A percentile compares a stretch with the other conserved stretches of the same genome.
Evolutionary conservation across 2,888 invertebrate genomes (phyloP).

Genomic region (Leptopilina myrica): DNA sequence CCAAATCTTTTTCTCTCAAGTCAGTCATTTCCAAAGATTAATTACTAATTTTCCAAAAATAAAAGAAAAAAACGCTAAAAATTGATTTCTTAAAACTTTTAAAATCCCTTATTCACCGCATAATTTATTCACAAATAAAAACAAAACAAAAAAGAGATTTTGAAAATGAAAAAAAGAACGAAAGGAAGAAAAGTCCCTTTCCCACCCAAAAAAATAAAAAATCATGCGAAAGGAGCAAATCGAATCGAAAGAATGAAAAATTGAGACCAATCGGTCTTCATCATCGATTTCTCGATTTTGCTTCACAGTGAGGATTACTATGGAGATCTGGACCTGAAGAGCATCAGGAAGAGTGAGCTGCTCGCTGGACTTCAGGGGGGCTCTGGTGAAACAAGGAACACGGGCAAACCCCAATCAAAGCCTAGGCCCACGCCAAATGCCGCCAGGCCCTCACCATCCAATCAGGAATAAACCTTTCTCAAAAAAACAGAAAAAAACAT

Average conservation of each 20-base stretch:
- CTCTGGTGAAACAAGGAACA: conserved; percentile 79
- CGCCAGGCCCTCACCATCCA: conserved; percentile 73
- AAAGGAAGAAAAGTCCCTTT: conserved; percentile 29
- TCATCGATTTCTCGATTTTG: conserved; percentile 69
- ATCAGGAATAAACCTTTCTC: conserved; percentile 72
- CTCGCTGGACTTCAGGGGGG: conserved; percentile 84
- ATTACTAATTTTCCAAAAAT: too few relatives aligned
- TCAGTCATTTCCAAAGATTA: too few relatives aligned
- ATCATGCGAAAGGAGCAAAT: conserved; percentile 36
- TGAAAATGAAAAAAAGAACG: conserved; percentile 31
- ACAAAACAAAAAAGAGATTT: conserved; percentile 12
- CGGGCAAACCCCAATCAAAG: conserved; percentile 80
- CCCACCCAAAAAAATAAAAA: neutral
- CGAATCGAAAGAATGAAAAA: conserved; percentile 55
- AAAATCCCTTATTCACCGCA: too few relatives aligned
- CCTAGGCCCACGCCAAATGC: conserved; percentile 72
- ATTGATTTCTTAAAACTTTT: too few relatives aligned
- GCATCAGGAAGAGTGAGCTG: conserved; percentile 95
- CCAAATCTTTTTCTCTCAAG: too few relatives aligned
- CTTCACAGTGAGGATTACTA: conserved; percentile 96
- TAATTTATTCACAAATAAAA: neutral
- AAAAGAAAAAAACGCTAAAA: too few relatives aligned
- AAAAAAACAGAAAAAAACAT: conserved; percentile 8
- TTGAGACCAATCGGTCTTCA: conserved; percentile 56
- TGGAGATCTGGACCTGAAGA: conserved; percentile 95